A percentile compares a stretch with the other conserved stretches of the same genome.
phyloP scores from a whole-genome alignment of 2,113 vertebrate species.

The Antechinus stuartii region DNA sequence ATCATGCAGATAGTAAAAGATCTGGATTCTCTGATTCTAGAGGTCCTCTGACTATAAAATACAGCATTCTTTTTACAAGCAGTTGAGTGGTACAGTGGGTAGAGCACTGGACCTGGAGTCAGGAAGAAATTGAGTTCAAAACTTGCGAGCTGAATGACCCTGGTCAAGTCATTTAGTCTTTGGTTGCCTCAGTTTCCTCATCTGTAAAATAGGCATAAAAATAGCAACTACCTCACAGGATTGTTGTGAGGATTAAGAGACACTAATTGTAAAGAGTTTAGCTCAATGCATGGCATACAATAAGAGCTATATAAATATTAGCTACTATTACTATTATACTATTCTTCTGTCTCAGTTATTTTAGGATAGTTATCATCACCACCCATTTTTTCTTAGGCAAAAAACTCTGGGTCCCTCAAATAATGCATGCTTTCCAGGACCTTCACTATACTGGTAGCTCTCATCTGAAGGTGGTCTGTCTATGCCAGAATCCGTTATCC shows the following conservation, averaged over 20 bases:
- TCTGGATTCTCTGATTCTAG: background rate
- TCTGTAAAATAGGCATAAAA: background rate
- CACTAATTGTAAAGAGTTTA: background rate
- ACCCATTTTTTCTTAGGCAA: conserved; percentile 9
- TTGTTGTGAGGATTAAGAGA: background rate
- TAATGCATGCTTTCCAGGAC: background rate
- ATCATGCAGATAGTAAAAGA: background rate
- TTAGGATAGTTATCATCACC: background rate
- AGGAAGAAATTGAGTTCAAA: background rate
- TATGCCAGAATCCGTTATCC: background rate
- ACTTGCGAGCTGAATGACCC: background rate
- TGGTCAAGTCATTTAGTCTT: background rate
- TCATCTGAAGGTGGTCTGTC: background rate
- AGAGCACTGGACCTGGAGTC: background rate
- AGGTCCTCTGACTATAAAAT: background rate
- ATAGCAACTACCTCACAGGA: background rate
- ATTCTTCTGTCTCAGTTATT: background rate
- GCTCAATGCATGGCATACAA: background rate
- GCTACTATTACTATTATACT: background rate
- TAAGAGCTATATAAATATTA: background rate
- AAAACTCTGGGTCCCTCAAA: background rate
- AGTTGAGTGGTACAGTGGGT: background rate
- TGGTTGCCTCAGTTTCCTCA: background rate
- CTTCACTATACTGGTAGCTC: background rate
- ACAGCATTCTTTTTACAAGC: background rate